Conservation (phyloP, 2,888 invertebrate genomes). For the Drosophila falleni region DNA sequence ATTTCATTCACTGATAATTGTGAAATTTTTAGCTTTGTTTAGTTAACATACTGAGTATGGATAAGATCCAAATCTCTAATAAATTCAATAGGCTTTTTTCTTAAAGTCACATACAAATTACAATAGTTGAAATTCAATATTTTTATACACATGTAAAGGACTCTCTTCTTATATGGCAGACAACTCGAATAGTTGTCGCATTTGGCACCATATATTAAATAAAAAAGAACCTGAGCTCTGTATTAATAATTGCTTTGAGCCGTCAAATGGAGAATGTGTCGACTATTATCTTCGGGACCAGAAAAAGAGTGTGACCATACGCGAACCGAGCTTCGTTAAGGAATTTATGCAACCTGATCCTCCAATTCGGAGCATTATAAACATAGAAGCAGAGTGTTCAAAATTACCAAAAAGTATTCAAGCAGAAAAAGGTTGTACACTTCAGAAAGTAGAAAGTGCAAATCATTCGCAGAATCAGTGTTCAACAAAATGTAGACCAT, state of each 20-base stretch:
- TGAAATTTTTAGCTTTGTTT: background rate
- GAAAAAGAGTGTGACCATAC: background rate
- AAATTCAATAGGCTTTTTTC: slow-evolving; percentile 6
- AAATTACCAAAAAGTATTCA: background rate
- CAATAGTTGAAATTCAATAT: background rate
- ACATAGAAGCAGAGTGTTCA: slow-evolving; percentile 39
- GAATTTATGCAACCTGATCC: background rate
- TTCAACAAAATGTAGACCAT: slow-evolving; percentile 43
- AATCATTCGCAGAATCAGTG: slow-evolving; percentile 39
- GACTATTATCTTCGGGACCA: slow-evolving; percentile 4
- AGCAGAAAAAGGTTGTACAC: slow-evolving; percentile 20
- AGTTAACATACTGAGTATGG: background rate
- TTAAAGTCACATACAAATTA: slow-evolving; percentile 17
- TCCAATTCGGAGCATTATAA: slow-evolving; percentile 28
- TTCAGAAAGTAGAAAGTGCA: slow-evolving; percentile 3
- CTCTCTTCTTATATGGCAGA: slow-evolving; percentile 36
- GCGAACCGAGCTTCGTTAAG: background rate
- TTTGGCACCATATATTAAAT: slow-evolving; percentile 2
- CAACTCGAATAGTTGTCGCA: slow-evolving; percentile 36
- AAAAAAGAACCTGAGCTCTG: background rate
- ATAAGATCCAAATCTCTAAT: background rate
- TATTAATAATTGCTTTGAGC: slow-evolving; percentile 24
- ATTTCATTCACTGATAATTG: too few species aligned
- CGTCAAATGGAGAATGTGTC: slow-evolving; percentile 28
- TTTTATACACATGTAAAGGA: background rate